Conservation (phyloP, 2,113 vertebrate species). For the Setophaga petechia region DNA sequence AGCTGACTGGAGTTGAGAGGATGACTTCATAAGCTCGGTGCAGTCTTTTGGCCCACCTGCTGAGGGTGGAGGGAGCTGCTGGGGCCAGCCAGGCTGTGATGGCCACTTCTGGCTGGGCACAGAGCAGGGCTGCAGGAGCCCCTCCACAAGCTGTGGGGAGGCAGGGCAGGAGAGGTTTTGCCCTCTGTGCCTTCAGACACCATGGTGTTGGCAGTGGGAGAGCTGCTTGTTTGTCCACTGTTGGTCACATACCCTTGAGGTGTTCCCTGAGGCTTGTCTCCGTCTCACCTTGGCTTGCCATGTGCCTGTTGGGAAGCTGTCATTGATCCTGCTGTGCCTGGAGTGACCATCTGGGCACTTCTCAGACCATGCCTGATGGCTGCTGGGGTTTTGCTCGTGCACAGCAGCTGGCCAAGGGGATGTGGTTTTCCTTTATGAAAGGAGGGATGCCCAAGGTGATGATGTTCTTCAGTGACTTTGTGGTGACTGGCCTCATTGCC, state of each 20-base stretch:
- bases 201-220: rapidly evolving
- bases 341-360: rapidly evolving
- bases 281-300: background rate
- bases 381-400: rapidly evolving
- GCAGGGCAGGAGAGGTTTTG: background rate
- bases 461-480: background rate
- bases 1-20: background rate
- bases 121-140: background rate
- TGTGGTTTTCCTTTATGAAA: rapidly evolving
- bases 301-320: background rate
- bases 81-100: background rate
- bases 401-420: background rate
- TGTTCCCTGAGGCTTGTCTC: background rate
- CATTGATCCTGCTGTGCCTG: background rate
- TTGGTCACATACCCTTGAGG: rapidly evolving
- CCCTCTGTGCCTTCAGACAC: background rate
- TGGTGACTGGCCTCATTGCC: background rate
- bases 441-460: background rate
- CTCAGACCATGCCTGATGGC: too few relatives aligned
- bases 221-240: rapidly evolving
- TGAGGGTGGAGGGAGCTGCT: rapidly evolving
- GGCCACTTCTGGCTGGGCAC: too few relatives aligned
- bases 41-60: too few relatives aligned
- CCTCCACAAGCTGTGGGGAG: background rate
- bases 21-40: rapidly evolving